These are phyloP conservation scores for Choloepus hoffmanni DNA, from an alignment of 2,113 vertebrate genomes.

Conservation along the genomic window DNA sequence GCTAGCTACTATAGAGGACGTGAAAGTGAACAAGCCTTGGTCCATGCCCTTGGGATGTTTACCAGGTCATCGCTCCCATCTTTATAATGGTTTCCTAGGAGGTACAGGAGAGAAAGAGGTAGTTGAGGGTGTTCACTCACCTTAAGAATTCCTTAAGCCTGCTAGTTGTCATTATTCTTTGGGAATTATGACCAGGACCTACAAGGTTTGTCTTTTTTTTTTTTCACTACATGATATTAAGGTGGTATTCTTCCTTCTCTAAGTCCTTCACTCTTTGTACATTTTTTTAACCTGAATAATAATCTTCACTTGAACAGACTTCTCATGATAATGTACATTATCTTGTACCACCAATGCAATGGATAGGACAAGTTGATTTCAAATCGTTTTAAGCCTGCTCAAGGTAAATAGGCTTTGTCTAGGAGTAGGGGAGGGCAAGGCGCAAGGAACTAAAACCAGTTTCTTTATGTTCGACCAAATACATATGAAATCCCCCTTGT, in stretches of 20 bases:
- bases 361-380: not conserved
- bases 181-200: not conserved
- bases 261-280: not conserved
- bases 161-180: not conserved
- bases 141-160: not conserved
- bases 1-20: not conserved
- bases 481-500: not conserved
- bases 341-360: not conserved
- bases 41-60: not conserved
- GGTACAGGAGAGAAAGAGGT: not conserved
- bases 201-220: not conserved
- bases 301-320: not conserved
- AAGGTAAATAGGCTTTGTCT: not conserved
- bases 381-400: conserved; percentile 19
- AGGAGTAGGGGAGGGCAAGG: not conserved
- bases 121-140: not conserved
- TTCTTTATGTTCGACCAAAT: not conserved
- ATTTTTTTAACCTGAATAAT: conserved; percentile 37
- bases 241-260: not conserved
- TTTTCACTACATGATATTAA: not conserved
- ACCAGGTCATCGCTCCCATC: not conserved
- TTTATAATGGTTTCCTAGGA: conserved; percentile 44
- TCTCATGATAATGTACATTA: not conserved
- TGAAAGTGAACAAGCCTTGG: not conserved
- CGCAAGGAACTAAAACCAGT: not conserved